Conservation (phyloP, 2,113 vertebrate genomes). For the Oceanodroma tethys region DNA sequence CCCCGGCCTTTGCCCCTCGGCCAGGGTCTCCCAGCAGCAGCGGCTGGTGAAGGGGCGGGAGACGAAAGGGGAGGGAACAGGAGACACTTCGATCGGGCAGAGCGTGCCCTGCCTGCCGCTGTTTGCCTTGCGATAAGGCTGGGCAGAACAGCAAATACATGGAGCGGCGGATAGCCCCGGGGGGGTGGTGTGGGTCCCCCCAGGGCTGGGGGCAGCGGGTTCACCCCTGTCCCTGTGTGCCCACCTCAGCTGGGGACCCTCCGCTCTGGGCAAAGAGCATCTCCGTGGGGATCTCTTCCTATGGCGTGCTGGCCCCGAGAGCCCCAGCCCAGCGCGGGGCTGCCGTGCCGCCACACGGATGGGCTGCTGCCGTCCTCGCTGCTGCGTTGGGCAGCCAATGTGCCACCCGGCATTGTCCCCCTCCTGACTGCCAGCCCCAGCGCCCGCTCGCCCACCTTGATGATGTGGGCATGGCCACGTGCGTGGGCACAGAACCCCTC, state of each 20-base stretch:
- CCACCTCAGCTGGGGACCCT: neutral
- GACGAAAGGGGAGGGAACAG: neutral
- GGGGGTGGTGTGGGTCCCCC: neutral
- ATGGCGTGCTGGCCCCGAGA: rapidly evolving
- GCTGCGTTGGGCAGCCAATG: neutral
- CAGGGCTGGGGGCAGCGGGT: neutral
- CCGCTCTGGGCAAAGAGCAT: neutral
- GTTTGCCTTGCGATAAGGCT: conserved; percentile 69
- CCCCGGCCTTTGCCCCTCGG: conserved; percentile 31
- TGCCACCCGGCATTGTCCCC: neutral
- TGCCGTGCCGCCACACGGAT: rapidly evolving
- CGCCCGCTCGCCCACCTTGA: rapidly evolving
- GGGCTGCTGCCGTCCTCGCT: neutral
- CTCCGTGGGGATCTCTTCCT: neutral
- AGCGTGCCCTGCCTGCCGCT: neutral
- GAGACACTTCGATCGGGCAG: conserved; percentile 27
- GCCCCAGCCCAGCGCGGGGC: neutral
- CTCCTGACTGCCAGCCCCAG: neutral
- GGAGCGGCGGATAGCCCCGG: neutral
- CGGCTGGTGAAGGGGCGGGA: neutral
- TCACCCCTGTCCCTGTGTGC: neutral
- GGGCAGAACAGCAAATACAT: conserved; percentile 56
- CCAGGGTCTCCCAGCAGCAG: neutral
- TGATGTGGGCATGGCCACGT: neutral
- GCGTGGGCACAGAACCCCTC: neutral